phyloP scores from a whole-genome alignment of 2,888 invertebrate species.

The Thecophora atra region DNA sequence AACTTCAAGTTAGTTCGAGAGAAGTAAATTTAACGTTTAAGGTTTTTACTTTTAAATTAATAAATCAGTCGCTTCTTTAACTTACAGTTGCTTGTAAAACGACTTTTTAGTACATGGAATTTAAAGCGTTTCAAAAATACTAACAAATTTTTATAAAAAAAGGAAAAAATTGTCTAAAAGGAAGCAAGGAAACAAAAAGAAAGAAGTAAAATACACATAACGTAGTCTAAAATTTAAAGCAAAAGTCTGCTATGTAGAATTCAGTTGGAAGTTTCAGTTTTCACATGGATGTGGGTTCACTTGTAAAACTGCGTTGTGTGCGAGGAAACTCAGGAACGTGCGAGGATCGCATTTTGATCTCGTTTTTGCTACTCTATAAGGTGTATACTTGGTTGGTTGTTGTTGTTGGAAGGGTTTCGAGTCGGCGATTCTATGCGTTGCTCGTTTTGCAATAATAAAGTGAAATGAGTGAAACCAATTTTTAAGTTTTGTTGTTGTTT shows the following conservation, averaged over 20 bases:
- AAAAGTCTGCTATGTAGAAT: conserved; percentile 37
- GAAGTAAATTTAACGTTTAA: no score
- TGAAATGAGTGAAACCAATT: conserved; percentile 40
- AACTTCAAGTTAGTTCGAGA: no score
- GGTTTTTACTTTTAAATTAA: no score
- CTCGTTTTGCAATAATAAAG: conserved; percentile 33
- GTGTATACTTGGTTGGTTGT: neutral
- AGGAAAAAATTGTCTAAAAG: neutral
- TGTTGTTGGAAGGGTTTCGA: neutral
- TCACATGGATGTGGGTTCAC: neutral
- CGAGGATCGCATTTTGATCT: neutral
- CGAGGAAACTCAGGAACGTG: no score
- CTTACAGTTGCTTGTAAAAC: neutral
- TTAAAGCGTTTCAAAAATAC: neutral
- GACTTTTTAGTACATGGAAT: neutral
- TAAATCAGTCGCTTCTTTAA: neutral
- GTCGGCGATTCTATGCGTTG: neutral
- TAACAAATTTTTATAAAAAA: neutral
- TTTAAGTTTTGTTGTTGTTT: conserved; percentile 21
- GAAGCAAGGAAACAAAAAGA: neutral
- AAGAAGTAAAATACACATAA: neutral
- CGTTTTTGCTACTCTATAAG: conserved; percentile 7
- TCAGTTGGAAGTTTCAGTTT: conserved; percentile 9
- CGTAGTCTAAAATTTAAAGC: neutral
- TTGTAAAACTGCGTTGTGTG: neutral